These are phyloP conservation scores for Euclidia mi DNA, from an alignment of 2,888 invertebrate species.

Conservation along the genomic window DNA sequence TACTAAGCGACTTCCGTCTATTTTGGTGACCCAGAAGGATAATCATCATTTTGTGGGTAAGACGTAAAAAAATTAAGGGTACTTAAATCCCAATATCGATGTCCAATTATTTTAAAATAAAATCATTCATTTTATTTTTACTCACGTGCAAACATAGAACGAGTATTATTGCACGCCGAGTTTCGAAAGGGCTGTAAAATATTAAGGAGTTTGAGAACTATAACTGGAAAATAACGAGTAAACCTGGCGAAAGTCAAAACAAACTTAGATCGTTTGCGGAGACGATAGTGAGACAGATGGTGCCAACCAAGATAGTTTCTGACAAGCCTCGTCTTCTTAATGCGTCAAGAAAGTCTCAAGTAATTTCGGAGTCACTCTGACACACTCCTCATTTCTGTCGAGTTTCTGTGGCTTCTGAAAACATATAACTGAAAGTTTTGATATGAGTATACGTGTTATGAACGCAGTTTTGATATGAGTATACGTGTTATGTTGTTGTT, in stretches of 20 bases:
- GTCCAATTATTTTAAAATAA: too few species aligned
- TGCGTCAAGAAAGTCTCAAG: conserved; percentile 68
- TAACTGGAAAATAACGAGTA: conserved; percentile 64
- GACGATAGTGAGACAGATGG: conserved; percentile 74
- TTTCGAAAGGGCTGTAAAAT: conserved; percentile 44
- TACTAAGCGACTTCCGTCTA: too few species aligned
- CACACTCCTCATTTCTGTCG: conserved; percentile 43
- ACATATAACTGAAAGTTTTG: conserved; percentile 39
- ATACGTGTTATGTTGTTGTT: too few species aligned
- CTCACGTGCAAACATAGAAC: background rate
- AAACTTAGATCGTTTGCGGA: conserved; percentile 75
- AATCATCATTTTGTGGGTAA: too few species aligned
- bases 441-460: conserved; percentile 13
- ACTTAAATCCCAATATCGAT: too few species aligned
- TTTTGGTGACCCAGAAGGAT: too few species aligned
- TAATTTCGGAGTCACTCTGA: conserved; percentile 57
- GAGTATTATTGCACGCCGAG: background rate
- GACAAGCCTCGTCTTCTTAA: conserved; percentile 64
- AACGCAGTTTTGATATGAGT: too few species aligned
- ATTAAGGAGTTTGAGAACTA: conserved; percentile 52
- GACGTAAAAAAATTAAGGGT: too few species aligned
- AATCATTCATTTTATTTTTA: too few species aligned
- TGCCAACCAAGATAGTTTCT: conserved; percentile 69
- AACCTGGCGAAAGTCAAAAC: too few species aligned
- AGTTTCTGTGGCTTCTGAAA: conserved; percentile 37